Conservation (phyloP, 1,140 invertebrate species). For the Augochlora pura region DNA sequence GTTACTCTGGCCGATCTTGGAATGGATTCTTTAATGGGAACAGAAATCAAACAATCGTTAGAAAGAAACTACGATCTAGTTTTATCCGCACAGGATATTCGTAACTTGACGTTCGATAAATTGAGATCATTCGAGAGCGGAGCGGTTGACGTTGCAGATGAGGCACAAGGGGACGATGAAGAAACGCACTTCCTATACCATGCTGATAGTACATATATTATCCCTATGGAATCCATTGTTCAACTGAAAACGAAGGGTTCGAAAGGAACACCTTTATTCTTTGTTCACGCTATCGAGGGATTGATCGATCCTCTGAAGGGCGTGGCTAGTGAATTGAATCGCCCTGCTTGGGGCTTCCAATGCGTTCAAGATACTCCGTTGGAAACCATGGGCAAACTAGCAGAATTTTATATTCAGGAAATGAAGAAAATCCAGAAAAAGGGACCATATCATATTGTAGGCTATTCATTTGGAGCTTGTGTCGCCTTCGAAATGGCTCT, state of each 20-base stretch:
- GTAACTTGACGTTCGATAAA: conserved; percentile 88
- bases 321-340: conserved; percentile 86
- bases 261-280: conserved; percentile 83
- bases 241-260: conserved; percentile 81
- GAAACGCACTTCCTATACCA: conserved; percentile 65
- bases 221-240: conserved; percentile 85
- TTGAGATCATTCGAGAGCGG: conserved; percentile 81
- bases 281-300: conserved; percentile 96
- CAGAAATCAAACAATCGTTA: conserved; percentile 97
- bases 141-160: conserved; percentile 18
- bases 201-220: conserved; percentile 75
- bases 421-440: conserved; percentile 88
- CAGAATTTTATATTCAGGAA: conserved; percentile 89
- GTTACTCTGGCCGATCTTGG: conserved; percentile 94
- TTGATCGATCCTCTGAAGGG: conserved; percentile 85
- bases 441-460: conserved; percentile 92
- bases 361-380: conserved; percentile 89
- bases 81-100: conserved; percentile 94
- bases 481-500: conserved; percentile 96
- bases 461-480: conserved; percentile 96
- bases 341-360: conserved; percentile 94
- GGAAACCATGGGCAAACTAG: conserved; percentile 86
- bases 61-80: conserved; percentile 95
- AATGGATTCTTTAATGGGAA: conserved; percentile 98
- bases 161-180: background rate